Conservation (phyloP, 2,113 vertebrate species). For the Malurus melanocephalus region DNA sequence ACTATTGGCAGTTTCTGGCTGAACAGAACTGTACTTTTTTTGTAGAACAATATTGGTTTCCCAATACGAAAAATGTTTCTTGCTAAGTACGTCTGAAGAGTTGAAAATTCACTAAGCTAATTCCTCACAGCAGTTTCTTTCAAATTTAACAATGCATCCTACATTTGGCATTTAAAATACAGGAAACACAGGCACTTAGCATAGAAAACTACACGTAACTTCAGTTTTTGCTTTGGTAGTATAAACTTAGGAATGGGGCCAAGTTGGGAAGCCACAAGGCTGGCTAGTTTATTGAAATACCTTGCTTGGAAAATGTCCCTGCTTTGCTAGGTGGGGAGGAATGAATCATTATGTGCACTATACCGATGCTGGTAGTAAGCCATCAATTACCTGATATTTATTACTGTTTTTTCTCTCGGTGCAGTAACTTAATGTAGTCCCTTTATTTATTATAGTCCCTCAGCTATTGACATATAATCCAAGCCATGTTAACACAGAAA, state of each 20-base stretch:
- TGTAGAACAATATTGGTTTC: background rate
- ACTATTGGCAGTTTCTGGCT: background rate
- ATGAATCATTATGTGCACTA: background rate
- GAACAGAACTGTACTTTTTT: background rate
- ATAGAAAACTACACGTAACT: background rate
- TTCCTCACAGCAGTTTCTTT: background rate
- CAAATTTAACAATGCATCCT: background rate
- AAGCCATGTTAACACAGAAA: background rate
- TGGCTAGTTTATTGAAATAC: background rate
- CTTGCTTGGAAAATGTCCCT: background rate
- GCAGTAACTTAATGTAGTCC: background rate
- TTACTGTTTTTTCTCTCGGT: background rate
- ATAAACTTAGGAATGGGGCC: accelerated
- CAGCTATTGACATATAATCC: background rate
- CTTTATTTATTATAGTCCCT: background rate
- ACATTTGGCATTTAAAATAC: background rate
- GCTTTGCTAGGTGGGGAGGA: background rate
- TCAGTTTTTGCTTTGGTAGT: background rate
- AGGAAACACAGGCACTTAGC: background rate
- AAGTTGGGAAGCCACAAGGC: background rate
- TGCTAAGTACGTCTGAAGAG: background rate
- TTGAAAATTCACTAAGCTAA: background rate
- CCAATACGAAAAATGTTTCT: background rate
- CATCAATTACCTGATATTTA: background rate
- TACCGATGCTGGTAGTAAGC: background rate